These are phyloP conservation scores for Mesembrinibis cayennensis DNA, from an alignment of 2,113 vertebrate genomes.

Conservation along the genomic window DNA sequence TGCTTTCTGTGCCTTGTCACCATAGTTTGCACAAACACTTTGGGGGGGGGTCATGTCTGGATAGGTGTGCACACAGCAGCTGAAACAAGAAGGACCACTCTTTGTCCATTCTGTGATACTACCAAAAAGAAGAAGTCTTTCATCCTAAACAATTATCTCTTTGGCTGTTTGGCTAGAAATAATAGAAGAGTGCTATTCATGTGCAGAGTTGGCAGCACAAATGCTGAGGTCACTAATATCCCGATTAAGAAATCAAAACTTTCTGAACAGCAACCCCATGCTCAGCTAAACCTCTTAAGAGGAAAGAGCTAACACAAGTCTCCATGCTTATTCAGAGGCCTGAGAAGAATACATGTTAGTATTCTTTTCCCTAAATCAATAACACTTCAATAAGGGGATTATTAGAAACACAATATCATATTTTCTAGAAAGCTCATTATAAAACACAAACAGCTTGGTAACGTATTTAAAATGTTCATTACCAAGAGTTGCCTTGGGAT, in stretches of 20 bases:
- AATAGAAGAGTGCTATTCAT: not conserved
- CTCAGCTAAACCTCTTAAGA: not conserved
- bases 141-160: not conserved
- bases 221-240: not conserved
- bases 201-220: not conserved
- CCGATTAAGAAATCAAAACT: not conserved
- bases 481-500: conserved; percentile 1
- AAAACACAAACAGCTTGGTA: conserved; percentile 7
- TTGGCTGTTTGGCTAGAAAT: not conserved
- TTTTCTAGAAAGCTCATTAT: conserved; percentile 32
- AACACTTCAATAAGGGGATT: conserved; percentile 27
- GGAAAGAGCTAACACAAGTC: not conserved
- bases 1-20: not conserved
- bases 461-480: conserved; percentile 27
- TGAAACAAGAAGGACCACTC: not conserved
- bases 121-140: not conserved
- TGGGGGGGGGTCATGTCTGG: not conserved
- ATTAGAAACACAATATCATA: conserved; percentile 9
- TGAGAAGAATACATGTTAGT: not conserved
- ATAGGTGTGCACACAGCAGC: not conserved
- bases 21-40: not conserved
- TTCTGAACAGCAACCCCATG: not conserved
- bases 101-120: not conserved
- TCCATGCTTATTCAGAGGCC: not conserved
- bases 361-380: conserved; percentile 19